Base-by-base conservation (phyloP, 2,113 vertebrate species). In the Tinamus guttatus region DNA sequence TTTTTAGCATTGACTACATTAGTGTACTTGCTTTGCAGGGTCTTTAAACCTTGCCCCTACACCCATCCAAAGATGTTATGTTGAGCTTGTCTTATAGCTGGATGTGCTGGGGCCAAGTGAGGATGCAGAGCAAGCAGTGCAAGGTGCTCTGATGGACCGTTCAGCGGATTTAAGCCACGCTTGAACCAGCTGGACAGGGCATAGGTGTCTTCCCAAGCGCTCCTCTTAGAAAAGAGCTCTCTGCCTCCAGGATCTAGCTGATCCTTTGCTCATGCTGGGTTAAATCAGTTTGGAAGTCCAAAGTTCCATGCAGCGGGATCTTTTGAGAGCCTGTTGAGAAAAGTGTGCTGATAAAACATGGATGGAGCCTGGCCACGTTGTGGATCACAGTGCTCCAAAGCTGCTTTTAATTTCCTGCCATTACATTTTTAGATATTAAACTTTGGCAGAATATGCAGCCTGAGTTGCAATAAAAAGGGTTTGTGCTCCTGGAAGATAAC, bases 131-230 rank as follows among this genome's bases (percentile, higher is more conserved):
- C 24, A 81, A 47, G 27, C 25, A 59, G 21, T 51, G 16, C 18
- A 0, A 49, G 47, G 13, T 28, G 51, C 21, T 13, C 13, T 28
- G 28, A 28, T 73, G 43, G 7, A 73, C 27, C 62, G 3, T 2
- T 24, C 54, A 58, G 30, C 58, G 79, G 41, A 19, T 91, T 77
- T 81, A 38, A 84, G 81, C n/a, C 5, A 4, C 21, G 51, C 18
- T 70, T 78, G 13, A 58, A 63, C 63, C 22, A 13, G 22, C 17
- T 32, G 8, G 45, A 7, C 54, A 14, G 49, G 64, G n/a, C 19
- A 13, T 24, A 1, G 0, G 1, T 6, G 5, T 84, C 56, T 74
- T 65, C 22, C 74, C 22, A 47, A 67, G n/a, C 7, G 25, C n/a
- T 12, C 21, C 21, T 89, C 59, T 36, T 65, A 60, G 73, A 83